Base-by-base conservation (phyloP, 2,888 invertebrate species). In the Caenorhabditis japonica region DNA sequence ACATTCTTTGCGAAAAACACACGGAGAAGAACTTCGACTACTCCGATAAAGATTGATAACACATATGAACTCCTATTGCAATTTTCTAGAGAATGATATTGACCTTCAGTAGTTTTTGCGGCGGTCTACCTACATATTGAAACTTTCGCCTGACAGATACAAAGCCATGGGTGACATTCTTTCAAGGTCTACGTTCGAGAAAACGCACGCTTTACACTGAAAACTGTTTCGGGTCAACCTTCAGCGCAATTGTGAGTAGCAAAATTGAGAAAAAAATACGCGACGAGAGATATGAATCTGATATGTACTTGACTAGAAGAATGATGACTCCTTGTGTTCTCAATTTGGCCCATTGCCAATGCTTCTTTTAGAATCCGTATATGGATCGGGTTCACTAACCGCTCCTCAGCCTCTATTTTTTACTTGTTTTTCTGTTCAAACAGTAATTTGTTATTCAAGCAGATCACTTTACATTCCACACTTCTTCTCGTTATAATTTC, bases 361-460 rank as follows among this genome's bases (percentile, higher is more conserved):
- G 46, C 23, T 27, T 52, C 34, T 17, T 46, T 17, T 43, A 49
- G 49, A 49, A 49, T 34, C 34, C 47, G 33, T 23, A 25, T 5
- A 30, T 5, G 10, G 30, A 7, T 30, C 30, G 25, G 33, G 25
- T 10, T 43, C 46, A 4, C 19, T 52, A 33, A 53, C 15, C 39
- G 25, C 15, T 43, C 46, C 4, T n/a, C 44, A 33, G 47, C 15
- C 39, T 38, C 41, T 19, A 7, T 66, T 58, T 56, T 41, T 66
- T 53, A 41, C 19, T 25, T 47, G 17, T 33, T 27, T 58, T 36
- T 56, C 66, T 66, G 66, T 66, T 66, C 66, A 66, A 66, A 66
- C 66, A 66, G 56, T 66, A 46, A 66, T 66, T 66, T 66, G 66
- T 66, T 66, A 66, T 66, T 66, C 66, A 66, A 66, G 66, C 43